A percentile compares a stretch with the other conserved stretches of the same genome.
Conservation (phyloP, 2,888 invertebrate species). For the Chymomyza amoena region DNA sequence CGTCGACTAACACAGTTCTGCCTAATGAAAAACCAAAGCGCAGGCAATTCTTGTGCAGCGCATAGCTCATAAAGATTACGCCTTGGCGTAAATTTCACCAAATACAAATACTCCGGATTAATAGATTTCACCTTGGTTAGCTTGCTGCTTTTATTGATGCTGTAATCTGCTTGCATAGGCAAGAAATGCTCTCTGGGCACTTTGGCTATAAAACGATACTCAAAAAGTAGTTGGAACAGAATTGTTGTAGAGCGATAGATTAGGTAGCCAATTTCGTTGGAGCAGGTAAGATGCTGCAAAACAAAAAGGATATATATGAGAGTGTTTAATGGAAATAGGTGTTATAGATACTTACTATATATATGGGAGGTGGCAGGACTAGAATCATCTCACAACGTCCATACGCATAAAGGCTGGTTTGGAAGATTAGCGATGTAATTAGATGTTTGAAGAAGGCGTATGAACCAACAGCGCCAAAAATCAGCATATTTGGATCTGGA, state of each 20-base stretch:
- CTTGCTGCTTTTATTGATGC: constrained; percentile 61
- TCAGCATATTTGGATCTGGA: constrained; percentile 82
- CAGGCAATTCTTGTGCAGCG: constrained; percentile 81
- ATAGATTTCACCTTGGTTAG: constrained; percentile 66
- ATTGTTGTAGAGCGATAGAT: constrained; percentile 82
- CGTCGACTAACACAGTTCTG: constrained; percentile 82
- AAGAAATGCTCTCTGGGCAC: constrained; percentile 84
- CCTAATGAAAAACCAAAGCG: constrained; percentile 85
- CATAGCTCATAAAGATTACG: constrained; percentile 80
- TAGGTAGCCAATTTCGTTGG: constrained; percentile 80
- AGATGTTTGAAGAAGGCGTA: constrained; percentile 83
- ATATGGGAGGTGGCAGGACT: constrained; percentile 82
- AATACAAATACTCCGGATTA: constrained; percentile 81
- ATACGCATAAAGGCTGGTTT: constrained; percentile 80
- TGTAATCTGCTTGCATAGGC: constrained; percentile 81
- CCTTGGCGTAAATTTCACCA: constrained; percentile 84
- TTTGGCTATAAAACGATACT: constrained; percentile 82
- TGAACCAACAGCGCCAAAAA: constrained; percentile 80
- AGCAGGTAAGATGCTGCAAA: constrained; percentile 81
- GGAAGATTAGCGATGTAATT: constrained; percentile 82
- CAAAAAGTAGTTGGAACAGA: constrained; percentile 85
- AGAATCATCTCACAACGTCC: constrained; percentile 84
- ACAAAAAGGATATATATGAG: not conserved
- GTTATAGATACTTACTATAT: constrained; percentile 80
- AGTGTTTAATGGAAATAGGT: too few species aligned